Percentiles rank a stretch among this genome's conserved stretches.
Conservation (phyloP, 2,113 vertebrate species). For the Leptodactylus fuscus region DNA sequence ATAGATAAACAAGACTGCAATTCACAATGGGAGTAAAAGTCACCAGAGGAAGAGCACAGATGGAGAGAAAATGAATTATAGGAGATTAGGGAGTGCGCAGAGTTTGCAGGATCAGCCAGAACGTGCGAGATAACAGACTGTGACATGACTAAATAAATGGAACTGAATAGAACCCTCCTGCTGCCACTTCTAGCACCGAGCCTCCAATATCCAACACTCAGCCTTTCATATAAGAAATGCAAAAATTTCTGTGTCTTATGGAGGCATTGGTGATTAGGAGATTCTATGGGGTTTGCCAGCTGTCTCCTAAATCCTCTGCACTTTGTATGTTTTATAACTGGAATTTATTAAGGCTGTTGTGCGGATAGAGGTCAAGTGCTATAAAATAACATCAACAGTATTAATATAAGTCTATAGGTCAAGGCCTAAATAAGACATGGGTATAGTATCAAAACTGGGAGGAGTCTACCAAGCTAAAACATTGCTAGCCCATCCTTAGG, state of each 20-base stretch:
- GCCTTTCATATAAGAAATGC: not conserved
- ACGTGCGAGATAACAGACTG: slow-evolving; percentile 12
- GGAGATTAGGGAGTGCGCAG: slow-evolving; percentile 11
- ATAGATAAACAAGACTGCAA: not conserved
- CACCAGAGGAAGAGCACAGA: slow-evolving; percentile 4
- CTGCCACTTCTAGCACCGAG: not conserved
- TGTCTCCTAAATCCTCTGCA: not conserved
- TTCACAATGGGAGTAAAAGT: slow-evolving; percentile 13
- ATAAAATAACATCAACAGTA: not conserved
- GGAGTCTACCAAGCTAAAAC: too few species aligned
- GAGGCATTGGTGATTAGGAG: not conserved
- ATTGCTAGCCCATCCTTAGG: too few species aligned
- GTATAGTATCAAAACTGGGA: too few species aligned
- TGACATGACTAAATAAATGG: slow-evolving; percentile 2
- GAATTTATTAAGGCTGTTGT: not conserved
- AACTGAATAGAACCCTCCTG: not conserved
- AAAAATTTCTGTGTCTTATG: not conserved
- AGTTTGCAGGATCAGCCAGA: slow-evolving; percentile 20
- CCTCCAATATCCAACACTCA: not conserved
- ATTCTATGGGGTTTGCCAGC: not conserved
- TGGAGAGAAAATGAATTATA: slow-evolving; percentile 28
- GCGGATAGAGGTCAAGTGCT: not conserved
- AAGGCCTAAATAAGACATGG: too few species aligned
- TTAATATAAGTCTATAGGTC: not conserved
- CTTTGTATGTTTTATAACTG: not conserved